phyloP scores from a whole-genome alignment of 1,140 invertebrate species.

The Protaetia brevitarsis region DNA sequence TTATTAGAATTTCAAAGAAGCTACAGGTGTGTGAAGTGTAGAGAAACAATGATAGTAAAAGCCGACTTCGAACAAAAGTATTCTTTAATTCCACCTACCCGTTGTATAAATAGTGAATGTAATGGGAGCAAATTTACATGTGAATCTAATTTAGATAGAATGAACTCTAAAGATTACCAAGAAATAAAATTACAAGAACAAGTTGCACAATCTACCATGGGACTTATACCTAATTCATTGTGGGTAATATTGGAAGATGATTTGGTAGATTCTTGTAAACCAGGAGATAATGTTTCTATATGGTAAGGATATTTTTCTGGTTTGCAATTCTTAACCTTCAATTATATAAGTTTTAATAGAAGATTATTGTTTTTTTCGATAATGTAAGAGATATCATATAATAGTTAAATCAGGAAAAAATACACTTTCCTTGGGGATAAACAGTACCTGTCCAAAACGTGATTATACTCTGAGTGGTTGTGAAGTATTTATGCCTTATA shows the following conservation, averaged over 20 bases:
- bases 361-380: no score
- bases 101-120: constrained; percentile 63
- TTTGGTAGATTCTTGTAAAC: constrained; percentile 81
- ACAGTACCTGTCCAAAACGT: no score
- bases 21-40: constrained; percentile 77
- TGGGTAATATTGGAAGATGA: constrained; percentile 82
- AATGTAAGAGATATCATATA: no score
- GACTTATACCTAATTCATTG: constrained; percentile 73
- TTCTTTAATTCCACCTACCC: constrained; percentile 57
- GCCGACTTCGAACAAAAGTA: constrained; percentile 69
- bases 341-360: no score
- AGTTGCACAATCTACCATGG: constrained; percentile 66
- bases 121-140: constrained; percentile 54
- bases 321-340: neutral
- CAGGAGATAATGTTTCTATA: constrained; percentile 83
- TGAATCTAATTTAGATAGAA: constrained; percentile 55
- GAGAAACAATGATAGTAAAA: constrained; percentile 61
- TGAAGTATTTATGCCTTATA: no score
- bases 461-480: no score
- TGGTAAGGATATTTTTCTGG: no score
- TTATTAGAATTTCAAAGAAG: constrained; percentile 72
- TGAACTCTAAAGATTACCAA: constrained; percentile 82
- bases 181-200: constrained; percentile 80
- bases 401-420: no score
- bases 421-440: no score